Percentiles rank a stretch among this genome's conserved stretches.
These are phyloP conservation scores for Salarias fasciatus DNA, from an alignment of 2,797 vertebrate genomes.

Conservation along the genomic window DNA sequence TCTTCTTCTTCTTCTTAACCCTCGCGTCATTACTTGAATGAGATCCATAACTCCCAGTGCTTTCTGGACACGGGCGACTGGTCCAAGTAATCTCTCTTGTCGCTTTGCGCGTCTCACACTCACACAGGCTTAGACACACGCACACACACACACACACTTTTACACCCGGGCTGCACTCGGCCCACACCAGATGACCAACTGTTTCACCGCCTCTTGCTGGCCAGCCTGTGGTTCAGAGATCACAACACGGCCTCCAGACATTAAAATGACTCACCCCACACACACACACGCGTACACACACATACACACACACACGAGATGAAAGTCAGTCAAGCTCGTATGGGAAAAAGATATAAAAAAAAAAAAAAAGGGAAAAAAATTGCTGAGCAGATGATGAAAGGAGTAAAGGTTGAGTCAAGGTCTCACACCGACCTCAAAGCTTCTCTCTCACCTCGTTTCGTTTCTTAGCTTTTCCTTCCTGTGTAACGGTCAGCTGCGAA, in stretches of 20 bases:
- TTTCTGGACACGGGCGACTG: slow-evolving; percentile 57
- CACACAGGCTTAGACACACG: no score
- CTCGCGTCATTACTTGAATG: no score
- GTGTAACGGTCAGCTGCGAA: slow-evolving; percentile 13
- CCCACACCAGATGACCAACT: slow-evolving; percentile 73
- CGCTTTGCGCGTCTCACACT: slow-evolving; percentile 52
- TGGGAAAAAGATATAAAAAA: slow-evolving; percentile 17
- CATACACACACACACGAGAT: slow-evolving; percentile 6
- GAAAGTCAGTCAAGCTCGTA: slow-evolving; percentile 20
- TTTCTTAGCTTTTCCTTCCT: slow-evolving; percentile 30
- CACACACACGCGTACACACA: slow-evolving; percentile 19
- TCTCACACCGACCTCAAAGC: slow-evolving; percentile 23
- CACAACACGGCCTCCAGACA: slow-evolving; percentile 69
- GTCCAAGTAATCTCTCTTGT: slow-evolving; percentile 48
- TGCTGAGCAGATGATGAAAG: slow-evolving; percentile 39
- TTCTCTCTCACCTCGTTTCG: slow-evolving; percentile 8
- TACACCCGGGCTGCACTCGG: slow-evolving; percentile 60
- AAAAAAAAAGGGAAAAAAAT: slow-evolving; percentile 6
- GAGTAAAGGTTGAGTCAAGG: slow-evolving; percentile 28
- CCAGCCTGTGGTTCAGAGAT: slow-evolving; percentile 71
- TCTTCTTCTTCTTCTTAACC: no score
- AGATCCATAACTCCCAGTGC: slow-evolving; percentile 22
- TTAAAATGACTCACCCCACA: slow-evolving; percentile 62
- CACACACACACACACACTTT: slow-evolving; percentile 22
- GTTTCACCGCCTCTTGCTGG: slow-evolving; percentile 57